phyloP scores from a whole-genome alignment of 2,888 invertebrate species.

The Cloeon dipterum region DNA sequence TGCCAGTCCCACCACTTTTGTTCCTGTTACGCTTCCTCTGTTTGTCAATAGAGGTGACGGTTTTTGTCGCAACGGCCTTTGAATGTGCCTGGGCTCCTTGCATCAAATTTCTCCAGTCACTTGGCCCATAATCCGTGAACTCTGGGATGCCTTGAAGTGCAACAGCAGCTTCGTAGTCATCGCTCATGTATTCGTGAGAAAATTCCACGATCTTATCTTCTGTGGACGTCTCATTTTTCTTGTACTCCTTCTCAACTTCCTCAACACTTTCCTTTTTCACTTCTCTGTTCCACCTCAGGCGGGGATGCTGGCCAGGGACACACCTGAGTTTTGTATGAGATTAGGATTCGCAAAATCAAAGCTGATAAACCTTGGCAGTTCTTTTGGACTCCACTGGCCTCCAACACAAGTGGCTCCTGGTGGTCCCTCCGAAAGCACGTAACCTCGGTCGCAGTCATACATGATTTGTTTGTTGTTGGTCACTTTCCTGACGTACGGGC shows the following conservation, averaged over 20 bases:
- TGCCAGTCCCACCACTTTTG: conserved; percentile 5
- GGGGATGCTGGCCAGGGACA: conserved; percentile 64
- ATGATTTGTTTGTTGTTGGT: conserved; percentile 83
- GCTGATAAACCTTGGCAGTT: conserved; percentile 58
- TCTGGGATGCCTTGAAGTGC: too few relatives aligned
- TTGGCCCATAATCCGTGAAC: too few relatives aligned
- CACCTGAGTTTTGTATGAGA: conserved; percentile 40
- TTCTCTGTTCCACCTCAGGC: conserved; percentile 56
- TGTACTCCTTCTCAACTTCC: too few relatives aligned
- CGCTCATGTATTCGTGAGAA: too few relatives aligned
- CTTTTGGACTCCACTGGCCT: conserved; percentile 78
- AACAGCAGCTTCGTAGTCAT: too few relatives aligned
- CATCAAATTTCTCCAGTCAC: conserved; percentile 1
- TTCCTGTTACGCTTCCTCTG: conserved; percentile 3
- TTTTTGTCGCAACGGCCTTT: not conserved
- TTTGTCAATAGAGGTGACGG: not conserved
- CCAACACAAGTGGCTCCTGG: conserved; percentile 89
- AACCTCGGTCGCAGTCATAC: conserved; percentile 88
- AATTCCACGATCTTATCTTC: too few relatives aligned
- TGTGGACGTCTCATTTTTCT: too few relatives aligned
- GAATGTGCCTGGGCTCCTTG: conserved; percentile 2
- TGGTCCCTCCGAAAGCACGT: conserved; percentile 63
- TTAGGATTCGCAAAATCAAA: too few relatives aligned
- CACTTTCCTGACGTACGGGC: conserved; percentile 78
- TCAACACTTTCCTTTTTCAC: conserved; percentile 28